Percentiles rank a stretch among this genome's conserved stretches.
Evolutionary conservation across 2,797 vertebrate genomes (phyloP).

Genomic region (Halcyon smyrnensis): DNA sequence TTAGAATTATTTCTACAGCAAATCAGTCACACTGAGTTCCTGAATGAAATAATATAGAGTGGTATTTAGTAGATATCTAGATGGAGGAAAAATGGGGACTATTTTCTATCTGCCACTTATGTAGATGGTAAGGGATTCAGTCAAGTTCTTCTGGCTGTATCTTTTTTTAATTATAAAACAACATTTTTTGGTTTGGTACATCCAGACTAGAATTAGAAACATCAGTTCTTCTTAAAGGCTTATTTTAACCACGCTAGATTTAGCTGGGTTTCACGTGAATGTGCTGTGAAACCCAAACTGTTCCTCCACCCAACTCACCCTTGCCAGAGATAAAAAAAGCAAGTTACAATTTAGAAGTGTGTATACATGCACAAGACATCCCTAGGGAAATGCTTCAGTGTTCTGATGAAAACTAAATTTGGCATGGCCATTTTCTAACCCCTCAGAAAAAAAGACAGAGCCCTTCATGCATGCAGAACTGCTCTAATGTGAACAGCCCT

Average conservation of each 20-base stretch:
- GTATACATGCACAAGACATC: background rate
- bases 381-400: background rate
- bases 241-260: background rate
- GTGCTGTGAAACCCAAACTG: background rate
- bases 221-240: background rate
- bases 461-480: constrained; percentile 6
- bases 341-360: background rate
- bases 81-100: rapidly evolving
- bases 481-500: background rate
- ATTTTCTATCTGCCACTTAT: background rate
- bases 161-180: background rate
- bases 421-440: constrained; percentile 45
- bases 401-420: constrained; percentile 27
- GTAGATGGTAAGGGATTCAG: background rate
- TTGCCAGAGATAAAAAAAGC: background rate
- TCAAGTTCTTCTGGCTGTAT: background rate
- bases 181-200: background rate
- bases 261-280: background rate
- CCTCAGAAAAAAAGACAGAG: background rate
- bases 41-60: background rate
- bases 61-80: background rate
- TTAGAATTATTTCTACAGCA: background rate
- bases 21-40: background rate
- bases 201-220: background rate
- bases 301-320: background rate